Percentiles rank a stretch among this genome's conserved stretches.
phyloP scores from a whole-genome alignment of 2,888 invertebrate species.

The Eupithecia vulgata region DNA sequence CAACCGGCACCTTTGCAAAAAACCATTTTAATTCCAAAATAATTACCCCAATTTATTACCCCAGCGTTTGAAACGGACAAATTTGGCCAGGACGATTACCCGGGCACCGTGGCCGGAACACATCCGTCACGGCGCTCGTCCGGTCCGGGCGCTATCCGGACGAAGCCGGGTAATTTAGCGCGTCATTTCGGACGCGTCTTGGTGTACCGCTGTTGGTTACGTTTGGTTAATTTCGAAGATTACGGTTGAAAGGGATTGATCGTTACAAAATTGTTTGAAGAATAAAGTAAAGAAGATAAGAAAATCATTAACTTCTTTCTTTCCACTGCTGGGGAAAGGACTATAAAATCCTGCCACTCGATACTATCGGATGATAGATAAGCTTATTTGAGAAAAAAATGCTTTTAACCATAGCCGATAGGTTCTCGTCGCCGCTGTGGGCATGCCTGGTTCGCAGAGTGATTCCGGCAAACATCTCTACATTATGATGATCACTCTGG shows the following conservation, averaged over 20 bases:
- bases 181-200: slow-evolving; percentile 47
- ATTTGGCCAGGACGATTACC: slow-evolving; percentile 60
- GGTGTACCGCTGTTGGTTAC: slow-evolving; percentile 24
- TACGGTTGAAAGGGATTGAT: slow-evolving; percentile 3
- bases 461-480: too few relatives aligned
- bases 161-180: slow-evolving; percentile 55
- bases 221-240: slow-evolving; percentile 6
- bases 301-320: too few relatives aligned
- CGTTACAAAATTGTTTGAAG: background rate
- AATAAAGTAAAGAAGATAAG: too few relatives aligned
- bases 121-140: slow-evolving; percentile 58
- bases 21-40: slow-evolving; percentile 35
- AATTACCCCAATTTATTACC: slow-evolving; percentile 45
- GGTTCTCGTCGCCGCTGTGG: too few relatives aligned
- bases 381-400: too few relatives aligned
- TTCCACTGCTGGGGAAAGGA: too few relatives aligned
- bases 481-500: too few relatives aligned
- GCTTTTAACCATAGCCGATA: too few relatives aligned
- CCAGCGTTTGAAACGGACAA: slow-evolving; percentile 51
- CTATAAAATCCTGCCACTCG: too few relatives aligned
- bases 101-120: slow-evolving; percentile 51
- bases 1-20: slow-evolving; percentile 31
- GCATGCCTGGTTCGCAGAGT: too few relatives aligned
- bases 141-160: slow-evolving; percentile 51
- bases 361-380: too few relatives aligned